These are phyloP conservation scores for Ranitomeya imitator DNA, from an alignment of 2,113 vertebrate species.

Conservation along the genomic window DNA sequence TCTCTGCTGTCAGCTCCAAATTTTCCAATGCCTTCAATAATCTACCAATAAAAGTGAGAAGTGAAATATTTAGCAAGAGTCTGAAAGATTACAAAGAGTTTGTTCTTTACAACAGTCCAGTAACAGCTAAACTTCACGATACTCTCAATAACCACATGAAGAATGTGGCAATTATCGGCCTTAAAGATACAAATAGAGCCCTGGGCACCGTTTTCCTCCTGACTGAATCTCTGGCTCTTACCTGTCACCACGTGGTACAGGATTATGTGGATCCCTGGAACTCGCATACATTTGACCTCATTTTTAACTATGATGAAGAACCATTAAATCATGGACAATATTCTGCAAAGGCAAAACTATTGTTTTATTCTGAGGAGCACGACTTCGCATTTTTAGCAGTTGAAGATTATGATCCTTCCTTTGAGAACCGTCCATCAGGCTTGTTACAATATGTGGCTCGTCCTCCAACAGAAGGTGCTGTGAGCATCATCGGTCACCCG, in stretches of 20 bases:
- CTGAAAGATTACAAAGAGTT: not conserved
- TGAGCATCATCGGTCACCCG: not conserved
- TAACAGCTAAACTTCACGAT: not conserved
- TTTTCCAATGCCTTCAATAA: not conserved
- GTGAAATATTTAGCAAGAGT: not conserved
- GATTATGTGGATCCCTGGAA: too few relatives aligned
- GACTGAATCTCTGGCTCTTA: too few relatives aligned
- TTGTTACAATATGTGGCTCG: not conserved
- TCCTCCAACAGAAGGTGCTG: not conserved
- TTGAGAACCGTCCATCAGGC: not conserved
- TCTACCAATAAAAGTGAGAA: not conserved
- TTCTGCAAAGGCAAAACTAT: too few relatives aligned
- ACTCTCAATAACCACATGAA: not conserved
- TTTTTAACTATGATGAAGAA: not conserved
- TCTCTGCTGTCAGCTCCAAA: too few relatives aligned
- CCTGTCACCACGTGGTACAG: not conserved
- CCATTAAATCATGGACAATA: not conserved
- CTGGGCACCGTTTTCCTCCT: not conserved
- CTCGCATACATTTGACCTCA: too few relatives aligned
- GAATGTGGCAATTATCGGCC: not conserved
- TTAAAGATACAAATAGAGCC: not conserved
- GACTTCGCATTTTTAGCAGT: not conserved
- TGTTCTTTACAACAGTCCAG: not conserved
- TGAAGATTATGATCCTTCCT: not conserved
- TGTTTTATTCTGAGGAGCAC: not conserved